phyloP scores from a whole-genome alignment of 1,140 invertebrate genomes.

The Aphelinus certus region DNA sequence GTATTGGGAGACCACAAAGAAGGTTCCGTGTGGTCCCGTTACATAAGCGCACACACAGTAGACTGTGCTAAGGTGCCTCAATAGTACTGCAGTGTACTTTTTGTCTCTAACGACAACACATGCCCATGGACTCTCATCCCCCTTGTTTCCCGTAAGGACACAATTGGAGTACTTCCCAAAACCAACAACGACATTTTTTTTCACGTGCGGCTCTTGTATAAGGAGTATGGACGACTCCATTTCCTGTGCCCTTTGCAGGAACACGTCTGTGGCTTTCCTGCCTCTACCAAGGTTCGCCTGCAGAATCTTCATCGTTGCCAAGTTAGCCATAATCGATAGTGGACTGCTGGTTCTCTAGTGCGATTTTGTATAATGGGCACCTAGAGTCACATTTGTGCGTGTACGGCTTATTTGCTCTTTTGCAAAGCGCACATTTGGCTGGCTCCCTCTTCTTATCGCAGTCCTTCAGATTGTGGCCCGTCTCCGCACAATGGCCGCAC shows the following conservation, averaged over 20 bases:
- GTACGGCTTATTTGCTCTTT: neutral
- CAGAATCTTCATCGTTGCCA: neutral
- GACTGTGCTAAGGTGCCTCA: no score
- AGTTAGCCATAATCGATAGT: neutral
- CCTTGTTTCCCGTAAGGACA: neutral
- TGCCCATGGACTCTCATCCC: neutral
- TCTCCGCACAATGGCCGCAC: constrained; percentile 37
- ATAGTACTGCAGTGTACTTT: no score
- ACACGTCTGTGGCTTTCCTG: neutral
- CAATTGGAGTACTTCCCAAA: neutral
- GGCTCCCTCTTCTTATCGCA: constrained; percentile 26
- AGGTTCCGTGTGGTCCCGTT: no score
- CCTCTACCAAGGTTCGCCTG: neutral
- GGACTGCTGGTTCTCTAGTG: no score
- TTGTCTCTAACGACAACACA: no score
- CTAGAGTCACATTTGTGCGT: no score
- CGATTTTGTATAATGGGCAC: no score
- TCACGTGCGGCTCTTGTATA: neutral
- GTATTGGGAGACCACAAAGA: constrained; percentile 7
- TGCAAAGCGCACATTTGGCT: constrained; percentile 31
- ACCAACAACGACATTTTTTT: neutral
- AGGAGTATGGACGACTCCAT: neutral
- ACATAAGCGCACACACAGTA: no score
- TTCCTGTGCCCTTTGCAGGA: neutral
- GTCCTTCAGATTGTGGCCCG: constrained; percentile 23